phyloP scores from a whole-genome alignment of 2,113 vertebrate genomes.

The Chaetodon auriga region DNA sequence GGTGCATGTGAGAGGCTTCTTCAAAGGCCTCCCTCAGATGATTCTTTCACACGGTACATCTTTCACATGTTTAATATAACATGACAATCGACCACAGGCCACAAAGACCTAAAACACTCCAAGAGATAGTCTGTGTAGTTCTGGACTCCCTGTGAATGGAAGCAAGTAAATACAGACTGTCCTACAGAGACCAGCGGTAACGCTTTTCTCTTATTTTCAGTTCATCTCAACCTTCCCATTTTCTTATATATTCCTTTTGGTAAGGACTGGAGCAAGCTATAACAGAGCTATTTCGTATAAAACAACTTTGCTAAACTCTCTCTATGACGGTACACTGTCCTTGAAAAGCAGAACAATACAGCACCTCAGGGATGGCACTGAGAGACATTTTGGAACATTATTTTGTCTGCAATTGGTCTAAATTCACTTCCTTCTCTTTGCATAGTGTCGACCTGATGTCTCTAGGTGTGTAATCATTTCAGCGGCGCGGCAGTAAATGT shows the following conservation, averaged over 20 bases:
- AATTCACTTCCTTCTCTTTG: constrained; percentile 9
- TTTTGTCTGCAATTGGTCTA: background rate
- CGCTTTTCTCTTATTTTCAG: background rate
- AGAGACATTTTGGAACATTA: background rate
- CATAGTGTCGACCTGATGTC: constrained; percentile 16
- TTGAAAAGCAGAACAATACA: constrained; percentile 14
- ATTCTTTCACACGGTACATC: constrained; percentile 12
- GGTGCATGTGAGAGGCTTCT: constrained; percentile 14
- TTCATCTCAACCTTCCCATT: background rate
- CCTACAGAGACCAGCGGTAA: constrained; percentile 1
- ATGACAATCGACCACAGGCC: constrained; percentile 39
- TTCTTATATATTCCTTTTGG: background rate
- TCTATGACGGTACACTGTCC: background rate
- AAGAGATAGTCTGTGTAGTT: background rate
- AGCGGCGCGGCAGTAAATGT: constrained; percentile 65
- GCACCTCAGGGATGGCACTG: background rate
- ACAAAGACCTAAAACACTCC: constrained; percentile 12
- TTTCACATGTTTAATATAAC: constrained; percentile 40
- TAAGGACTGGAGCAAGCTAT: background rate
- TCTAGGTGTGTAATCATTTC: constrained; percentile 56
- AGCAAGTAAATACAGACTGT: background rate
- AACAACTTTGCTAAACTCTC: background rate
- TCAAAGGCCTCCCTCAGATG: constrained; percentile 33
- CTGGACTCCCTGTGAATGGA: background rate
- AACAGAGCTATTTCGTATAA: background rate